Percentiles rank a stretch among this genome's conserved stretches.
phyloP scores from a whole-genome alignment of 2,113 vertebrate species.

The Prunella fulvescens region DNA sequence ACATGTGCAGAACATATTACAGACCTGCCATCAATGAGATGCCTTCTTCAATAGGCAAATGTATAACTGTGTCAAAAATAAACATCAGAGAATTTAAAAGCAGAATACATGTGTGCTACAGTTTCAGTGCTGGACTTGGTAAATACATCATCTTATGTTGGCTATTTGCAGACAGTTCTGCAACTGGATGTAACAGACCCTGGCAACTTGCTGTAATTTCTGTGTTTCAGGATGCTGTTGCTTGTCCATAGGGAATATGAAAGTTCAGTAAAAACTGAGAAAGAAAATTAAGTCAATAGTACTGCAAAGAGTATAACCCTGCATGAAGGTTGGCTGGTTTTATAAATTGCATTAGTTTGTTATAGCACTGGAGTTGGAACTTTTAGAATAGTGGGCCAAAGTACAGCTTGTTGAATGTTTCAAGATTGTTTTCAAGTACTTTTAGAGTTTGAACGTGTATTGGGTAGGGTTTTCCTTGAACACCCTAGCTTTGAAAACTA shows the following conservation, averaged over 20 bases:
- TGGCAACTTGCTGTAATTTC: neutral
- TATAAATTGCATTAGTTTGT: neutral
- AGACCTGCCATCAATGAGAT: neutral
- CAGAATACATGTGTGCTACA: neutral
- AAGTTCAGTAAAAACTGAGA: neutral
- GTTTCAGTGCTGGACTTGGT: neutral
- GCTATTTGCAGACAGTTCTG: neutral
- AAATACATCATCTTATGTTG: accelerated
- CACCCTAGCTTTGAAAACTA: neutral
- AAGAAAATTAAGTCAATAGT: neutral
- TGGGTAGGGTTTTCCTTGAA: neutral
- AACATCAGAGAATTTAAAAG: neutral
- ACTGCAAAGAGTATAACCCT: neutral
- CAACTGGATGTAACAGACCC: neutral
- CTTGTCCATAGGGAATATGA: neutral
- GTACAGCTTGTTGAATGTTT: neutral
- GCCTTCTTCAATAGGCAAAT: neutral
- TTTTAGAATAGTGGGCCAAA: neutral
- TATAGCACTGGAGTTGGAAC: neutral
- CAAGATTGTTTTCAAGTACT: neutral
- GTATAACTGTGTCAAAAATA: neutral
- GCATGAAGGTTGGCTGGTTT: neutral
- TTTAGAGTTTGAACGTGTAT: neutral
- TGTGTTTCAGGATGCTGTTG: neutral
- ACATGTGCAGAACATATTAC: neutral